Evolutionary conservation across 2,888 invertebrate species (phyloP).

Genomic region (Trichogramma evanescens): DNA sequence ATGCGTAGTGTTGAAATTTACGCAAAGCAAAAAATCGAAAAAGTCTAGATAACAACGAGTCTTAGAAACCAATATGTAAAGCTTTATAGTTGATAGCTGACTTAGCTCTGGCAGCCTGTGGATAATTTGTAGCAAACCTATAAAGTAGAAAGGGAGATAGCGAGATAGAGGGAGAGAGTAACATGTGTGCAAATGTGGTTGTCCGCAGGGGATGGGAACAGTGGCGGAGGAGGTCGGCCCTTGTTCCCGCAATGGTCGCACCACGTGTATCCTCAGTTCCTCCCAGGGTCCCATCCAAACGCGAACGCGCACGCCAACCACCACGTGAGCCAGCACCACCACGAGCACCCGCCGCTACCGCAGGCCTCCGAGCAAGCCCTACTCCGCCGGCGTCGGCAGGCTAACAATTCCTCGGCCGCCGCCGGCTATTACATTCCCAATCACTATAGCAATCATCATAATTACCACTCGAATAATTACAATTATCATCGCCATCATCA

Average conservation of each 20-base stretch:
- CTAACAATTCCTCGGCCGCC: slow-evolving; percentile 26
- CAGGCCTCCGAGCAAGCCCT: slow-evolving; percentile 31
- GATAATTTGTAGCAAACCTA: background rate
- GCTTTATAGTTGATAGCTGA: no score
- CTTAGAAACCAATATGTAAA: no score
- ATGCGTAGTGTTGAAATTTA: no score
- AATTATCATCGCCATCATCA: slow-evolving; percentile 57
- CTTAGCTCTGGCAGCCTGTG: no score
- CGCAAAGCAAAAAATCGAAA: no score
- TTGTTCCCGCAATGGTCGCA: slow-evolving; percentile 92
- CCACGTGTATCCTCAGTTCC: slow-evolving; percentile 90
- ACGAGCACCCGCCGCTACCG: slow-evolving; percentile 51
- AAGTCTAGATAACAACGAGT: no score
- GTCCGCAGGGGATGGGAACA: slow-evolving; percentile 46
- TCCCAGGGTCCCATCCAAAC: slow-evolving; percentile 82
- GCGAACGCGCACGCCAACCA: slow-evolving; percentile 53
- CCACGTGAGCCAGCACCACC: slow-evolving; percentile 47
- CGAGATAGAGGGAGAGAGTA: background rate
- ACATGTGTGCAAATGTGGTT: slow-evolving; percentile 36
- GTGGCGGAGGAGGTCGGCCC: slow-evolving; percentile 62
- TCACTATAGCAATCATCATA: slow-evolving; percentile 51
- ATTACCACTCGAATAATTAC: slow-evolving; percentile 53
- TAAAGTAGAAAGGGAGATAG: background rate
- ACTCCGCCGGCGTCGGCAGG: slow-evolving; percentile 10
- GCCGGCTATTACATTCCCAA: slow-evolving; percentile 51